Percentiles rank a stretch among this genome's conserved stretches.
phyloP scores from a whole-genome alignment of 2,113 vertebrate genomes.

The Cardinalis cardinalis region DNA sequence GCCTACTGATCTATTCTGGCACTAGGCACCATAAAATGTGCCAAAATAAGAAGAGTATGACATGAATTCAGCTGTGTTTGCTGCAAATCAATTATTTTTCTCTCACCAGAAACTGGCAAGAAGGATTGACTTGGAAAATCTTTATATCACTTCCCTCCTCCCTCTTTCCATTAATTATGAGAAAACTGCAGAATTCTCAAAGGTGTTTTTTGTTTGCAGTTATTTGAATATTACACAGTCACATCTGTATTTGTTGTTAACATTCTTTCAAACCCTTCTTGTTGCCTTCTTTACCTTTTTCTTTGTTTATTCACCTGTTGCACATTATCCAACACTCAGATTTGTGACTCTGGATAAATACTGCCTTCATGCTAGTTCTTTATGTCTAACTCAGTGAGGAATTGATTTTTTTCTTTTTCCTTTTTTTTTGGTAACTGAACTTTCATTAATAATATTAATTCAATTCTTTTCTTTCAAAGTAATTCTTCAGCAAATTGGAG shows the following conservation, averaged over 20 bases:
- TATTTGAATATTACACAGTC: not conserved
- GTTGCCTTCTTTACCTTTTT: not conserved
- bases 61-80: not conserved
- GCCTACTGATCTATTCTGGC: not conserved
- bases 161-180: not conserved
- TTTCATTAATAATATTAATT: slow-evolving; percentile 53
- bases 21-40: not conserved
- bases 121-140: not conserved
- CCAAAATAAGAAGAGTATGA: not conserved
- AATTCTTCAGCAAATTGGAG: slow-evolving; percentile 49
- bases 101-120: not conserved
- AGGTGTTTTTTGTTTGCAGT: not conserved
- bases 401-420: not conserved
- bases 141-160: not conserved
- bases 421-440: not conserved
- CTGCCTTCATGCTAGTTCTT: not conserved
- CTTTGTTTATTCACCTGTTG: slow-evolving; percentile 34
- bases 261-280: not conserved
- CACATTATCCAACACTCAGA: not conserved
- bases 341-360: not conserved
- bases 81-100: not conserved
- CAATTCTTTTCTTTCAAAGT: slow-evolving; percentile 39
- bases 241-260: not conserved
- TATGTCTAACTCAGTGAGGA: not conserved
- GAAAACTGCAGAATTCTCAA: not conserved